These are phyloP conservation scores for Napeogenes sylphis DNA, from an alignment of 2,888 invertebrate genomes.

Conservation along the genomic window DNA sequence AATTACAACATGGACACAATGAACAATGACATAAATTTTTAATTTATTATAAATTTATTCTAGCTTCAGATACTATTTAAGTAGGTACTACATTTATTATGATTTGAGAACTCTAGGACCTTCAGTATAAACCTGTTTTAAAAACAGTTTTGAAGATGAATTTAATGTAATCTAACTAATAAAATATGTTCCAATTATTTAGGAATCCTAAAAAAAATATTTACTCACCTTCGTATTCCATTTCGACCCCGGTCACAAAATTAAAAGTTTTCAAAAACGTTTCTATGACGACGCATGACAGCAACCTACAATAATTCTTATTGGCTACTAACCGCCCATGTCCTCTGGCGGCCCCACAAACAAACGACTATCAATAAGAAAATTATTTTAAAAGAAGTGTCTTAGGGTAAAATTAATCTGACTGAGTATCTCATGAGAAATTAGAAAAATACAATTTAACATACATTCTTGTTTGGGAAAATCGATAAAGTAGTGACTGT, in stretches of 20 bases:
- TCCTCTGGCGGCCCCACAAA: slow-evolving; percentile 7
- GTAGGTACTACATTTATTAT: background rate
- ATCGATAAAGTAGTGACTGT: no score
- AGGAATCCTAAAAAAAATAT: slow-evolving; percentile 28
- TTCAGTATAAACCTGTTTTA: slow-evolving; percentile 40
- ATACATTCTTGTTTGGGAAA: no score
- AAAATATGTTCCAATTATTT: slow-evolving; percentile 24
- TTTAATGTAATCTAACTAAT: background rate
- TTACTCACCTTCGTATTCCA: slow-evolving; percentile 71
- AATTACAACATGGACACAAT: background rate
- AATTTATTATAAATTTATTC: background rate
- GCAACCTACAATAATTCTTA: slow-evolving; percentile 53
- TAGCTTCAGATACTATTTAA: background rate
- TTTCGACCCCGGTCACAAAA: slow-evolving; percentile 69
- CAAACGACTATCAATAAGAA: background rate
- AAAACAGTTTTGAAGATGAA: slow-evolving; percentile 10
- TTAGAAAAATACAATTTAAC: no score
- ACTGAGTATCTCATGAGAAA: no score
- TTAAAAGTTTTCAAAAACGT: slow-evolving; percentile 69
- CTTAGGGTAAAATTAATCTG: no score
- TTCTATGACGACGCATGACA: slow-evolving; percentile 78
- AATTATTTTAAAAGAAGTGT: no score
- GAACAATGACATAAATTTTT: background rate
- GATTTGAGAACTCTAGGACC: slow-evolving; percentile 28
- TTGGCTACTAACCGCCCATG: slow-evolving; percentile 37